These are phyloP conservation scores for Drosophila obscura DNA, from an alignment of 1,140 invertebrate species.

Conservation along the genomic window DNA sequence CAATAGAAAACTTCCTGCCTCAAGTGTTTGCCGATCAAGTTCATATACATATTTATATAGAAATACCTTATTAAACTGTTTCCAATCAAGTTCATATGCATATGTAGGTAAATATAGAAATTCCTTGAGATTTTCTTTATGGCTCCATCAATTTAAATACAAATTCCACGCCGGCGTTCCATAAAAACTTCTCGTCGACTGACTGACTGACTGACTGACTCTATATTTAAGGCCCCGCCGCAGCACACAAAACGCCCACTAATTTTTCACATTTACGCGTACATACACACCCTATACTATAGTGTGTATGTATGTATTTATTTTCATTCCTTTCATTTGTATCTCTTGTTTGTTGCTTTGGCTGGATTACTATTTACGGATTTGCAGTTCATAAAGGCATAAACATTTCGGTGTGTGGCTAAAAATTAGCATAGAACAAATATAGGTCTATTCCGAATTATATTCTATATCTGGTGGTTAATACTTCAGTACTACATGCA, in stretches of 20 bases:
- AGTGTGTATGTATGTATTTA: slow-evolving; percentile 21
- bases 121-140: slow-evolving; percentile 20
- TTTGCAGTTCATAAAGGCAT: slow-evolving; percentile 33
- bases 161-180: slow-evolving; percentile 25
- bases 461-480: slow-evolving; percentile 45
- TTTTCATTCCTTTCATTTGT: slow-evolving; percentile 30
- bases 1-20: no score
- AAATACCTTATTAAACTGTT: slow-evolving; percentile 11
- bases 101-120: slow-evolving; percentile 16
- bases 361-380: slow-evolving; percentile 44
- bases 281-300: slow-evolving; percentile 17
- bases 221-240: slow-evolving; percentile 26
- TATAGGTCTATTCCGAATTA: slow-evolving; percentile 40
- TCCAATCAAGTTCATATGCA: slow-evolving; percentile 25
- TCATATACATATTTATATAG: not conserved
- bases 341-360: slow-evolving; percentile 18
- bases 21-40: no score
- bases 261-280: not conserved
- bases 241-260: slow-evolving; percentile 3
- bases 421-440: slow-evolving; percentile 46
- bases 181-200: slow-evolving; percentile 38
- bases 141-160: slow-evolving; percentile 40
- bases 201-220: no score
- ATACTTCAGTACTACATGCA: slow-evolving; percentile 48
- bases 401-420: slow-evolving; percentile 47